These are phyloP conservation scores for Morphnarchus princeps DNA, from an alignment of 2,113 vertebrate species.

Conservation along the genomic window DNA sequence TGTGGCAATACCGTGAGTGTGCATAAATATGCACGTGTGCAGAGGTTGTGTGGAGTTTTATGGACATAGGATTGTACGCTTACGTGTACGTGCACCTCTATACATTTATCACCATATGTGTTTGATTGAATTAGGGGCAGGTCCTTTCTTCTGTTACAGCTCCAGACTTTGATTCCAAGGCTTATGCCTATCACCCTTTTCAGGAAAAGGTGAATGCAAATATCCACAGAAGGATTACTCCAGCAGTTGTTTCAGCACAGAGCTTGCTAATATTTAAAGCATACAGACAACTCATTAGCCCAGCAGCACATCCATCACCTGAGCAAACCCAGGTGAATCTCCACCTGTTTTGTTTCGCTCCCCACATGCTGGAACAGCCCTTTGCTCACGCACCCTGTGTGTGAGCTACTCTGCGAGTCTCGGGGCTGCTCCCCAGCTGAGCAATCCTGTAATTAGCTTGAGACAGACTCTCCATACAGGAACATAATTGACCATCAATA, in stretches of 20 bases:
- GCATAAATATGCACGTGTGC: rapidly evolving
- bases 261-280: neutral
- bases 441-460: neutral
- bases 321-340: neutral
- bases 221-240: neutral
- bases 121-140: neutral
- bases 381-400: neutral
- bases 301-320: neutral
- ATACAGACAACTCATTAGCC: neutral
- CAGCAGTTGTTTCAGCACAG: neutral
- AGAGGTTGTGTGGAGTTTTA: neutral
- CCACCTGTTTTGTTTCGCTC: neutral
- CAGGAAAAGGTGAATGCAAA: neutral
- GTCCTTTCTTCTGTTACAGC: neutral
- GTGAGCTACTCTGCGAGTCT: neutral
- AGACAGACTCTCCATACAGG: neutral
- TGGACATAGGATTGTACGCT: rapidly evolving
- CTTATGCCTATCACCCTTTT: rapidly evolving
- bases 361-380: neutral
- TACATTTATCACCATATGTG: rapidly evolving
- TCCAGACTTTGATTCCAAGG: neutral
- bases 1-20: rapidly evolving
- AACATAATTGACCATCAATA: neutral
- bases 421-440: neutral
- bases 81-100: rapidly evolving